Evolutionary conservation across 1,140 invertebrate genomes (phyloP).

Genomic region (Atta cephalotes): DNA sequence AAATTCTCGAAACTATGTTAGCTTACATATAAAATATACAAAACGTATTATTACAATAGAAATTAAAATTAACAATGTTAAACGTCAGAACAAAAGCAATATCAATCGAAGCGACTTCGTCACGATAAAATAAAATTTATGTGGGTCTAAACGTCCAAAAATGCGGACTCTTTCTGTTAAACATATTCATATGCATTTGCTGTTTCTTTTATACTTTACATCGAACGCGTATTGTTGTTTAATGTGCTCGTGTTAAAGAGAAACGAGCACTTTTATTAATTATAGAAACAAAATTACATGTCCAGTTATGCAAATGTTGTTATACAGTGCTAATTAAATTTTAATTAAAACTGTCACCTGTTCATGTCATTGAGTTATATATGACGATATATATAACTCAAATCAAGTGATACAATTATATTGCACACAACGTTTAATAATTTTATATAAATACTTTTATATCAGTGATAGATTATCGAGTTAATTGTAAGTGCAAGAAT

Average conservation of each 20-base stretch:
- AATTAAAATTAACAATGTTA: background rate
- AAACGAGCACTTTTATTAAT: conserved; percentile 54
- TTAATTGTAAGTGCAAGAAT: background rate
- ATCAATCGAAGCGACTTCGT: conserved; percentile 6
- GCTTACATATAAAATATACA: background rate
- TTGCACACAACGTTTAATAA: conserved; percentile 22
- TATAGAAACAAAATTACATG: conserved; percentile 54
- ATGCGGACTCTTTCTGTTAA: background rate
- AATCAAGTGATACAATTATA: background rate
- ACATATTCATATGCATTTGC: background rate
- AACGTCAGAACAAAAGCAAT: background rate
- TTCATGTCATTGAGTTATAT: conserved; percentile 52
- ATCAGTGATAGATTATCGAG: background rate
- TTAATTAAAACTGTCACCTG: conserved; percentile 61
- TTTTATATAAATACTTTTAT: conserved; percentile 6
- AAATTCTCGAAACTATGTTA: background rate
- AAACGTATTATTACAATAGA: background rate
- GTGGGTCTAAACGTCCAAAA: background rate
- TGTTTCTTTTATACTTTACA: background rate
- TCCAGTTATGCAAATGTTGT: conserved; percentile 31
- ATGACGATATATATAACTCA: conserved; percentile 16
- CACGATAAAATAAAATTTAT: conserved; percentile 7
- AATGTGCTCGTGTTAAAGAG: conserved; percentile 31
- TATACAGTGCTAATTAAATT: conserved; percentile 57
- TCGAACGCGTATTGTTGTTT: background rate